These are phyloP conservation scores for Acrocephalus scirpaceus DNA, from an alignment of 2,797 vertebrate genomes.

Conservation along the genomic window DNA sequence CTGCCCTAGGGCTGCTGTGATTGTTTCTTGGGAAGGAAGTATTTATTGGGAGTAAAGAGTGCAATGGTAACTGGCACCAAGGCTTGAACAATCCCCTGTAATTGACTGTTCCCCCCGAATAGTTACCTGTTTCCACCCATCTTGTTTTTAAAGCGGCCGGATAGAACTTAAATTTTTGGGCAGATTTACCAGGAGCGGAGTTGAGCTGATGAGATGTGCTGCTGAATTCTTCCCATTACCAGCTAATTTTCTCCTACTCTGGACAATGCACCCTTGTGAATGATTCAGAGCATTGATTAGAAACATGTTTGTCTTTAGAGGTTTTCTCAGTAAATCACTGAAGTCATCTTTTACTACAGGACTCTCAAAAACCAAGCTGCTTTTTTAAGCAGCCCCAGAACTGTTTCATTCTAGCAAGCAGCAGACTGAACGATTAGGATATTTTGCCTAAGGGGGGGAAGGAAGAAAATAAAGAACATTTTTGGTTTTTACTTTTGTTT, in stretches of 20 bases:
- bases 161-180: not conserved
- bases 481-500: not conserved
- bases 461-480: not conserved
- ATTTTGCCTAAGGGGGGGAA: not conserved
- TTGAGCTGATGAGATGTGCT: not conserved
- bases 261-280: not conserved
- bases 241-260: constrained; percentile 16
- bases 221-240: not conserved
- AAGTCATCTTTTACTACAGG: not conserved
- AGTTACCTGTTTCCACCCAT: not conserved
- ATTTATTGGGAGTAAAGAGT: not conserved
- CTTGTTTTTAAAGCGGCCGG: not conserved
- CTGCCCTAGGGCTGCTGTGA: not conserved
- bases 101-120: not conserved
- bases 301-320: constrained; percentile 22
- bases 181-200: not conserved
- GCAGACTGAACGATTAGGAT: not conserved
- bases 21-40: not conserved
- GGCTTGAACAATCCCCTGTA: not conserved
- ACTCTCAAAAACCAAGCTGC: constrained; percentile 2
- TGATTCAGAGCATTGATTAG: constrained; percentile 42
- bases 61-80: not conserved
- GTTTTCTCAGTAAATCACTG: constrained; percentile 26
- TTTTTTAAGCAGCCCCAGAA: constrained; percentile 1
- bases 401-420: not conserved